Conservation (phyloP, 2,113 vertebrate species). For the Gallinago paraguaiae region DNA sequence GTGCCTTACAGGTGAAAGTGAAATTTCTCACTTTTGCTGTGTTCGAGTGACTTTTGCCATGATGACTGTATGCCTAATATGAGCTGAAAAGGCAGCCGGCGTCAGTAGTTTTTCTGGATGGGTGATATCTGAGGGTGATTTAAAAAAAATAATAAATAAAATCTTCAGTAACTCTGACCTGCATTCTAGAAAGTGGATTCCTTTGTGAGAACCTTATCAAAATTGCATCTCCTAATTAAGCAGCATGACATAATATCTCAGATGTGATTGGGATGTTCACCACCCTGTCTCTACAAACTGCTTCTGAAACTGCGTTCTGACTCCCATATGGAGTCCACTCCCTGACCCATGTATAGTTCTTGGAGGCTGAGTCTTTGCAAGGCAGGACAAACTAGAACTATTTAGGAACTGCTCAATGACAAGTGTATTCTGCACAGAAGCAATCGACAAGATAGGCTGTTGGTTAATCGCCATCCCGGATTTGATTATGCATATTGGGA, state of each 20-base stretch:
- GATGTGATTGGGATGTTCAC: background rate
- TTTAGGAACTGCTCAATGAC: background rate
- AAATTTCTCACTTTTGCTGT: background rate
- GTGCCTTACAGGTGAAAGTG: background rate
- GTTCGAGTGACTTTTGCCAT: background rate
- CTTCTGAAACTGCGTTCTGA: background rate
- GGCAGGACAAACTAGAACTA: background rate
- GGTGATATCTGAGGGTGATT: background rate
- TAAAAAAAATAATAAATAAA: background rate
- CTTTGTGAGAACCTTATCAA: background rate
- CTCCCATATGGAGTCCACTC: background rate
- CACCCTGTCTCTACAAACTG: background rate
- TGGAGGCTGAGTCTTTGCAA: background rate
- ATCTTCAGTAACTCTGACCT: background rate
- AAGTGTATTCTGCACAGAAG: background rate
- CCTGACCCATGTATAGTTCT: background rate
- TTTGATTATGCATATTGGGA: background rate
- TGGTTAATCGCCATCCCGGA: background rate
- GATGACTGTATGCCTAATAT: background rate
- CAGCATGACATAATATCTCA: background rate
- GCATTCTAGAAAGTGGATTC: background rate
- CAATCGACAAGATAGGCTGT: background rate
- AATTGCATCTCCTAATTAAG: background rate
- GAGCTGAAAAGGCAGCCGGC: background rate
- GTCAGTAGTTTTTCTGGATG: background rate